Evolutionary conservation across 2,113 vertebrate genomes (phyloP).

Genomic region (Sebastes schlegelii): DNA sequence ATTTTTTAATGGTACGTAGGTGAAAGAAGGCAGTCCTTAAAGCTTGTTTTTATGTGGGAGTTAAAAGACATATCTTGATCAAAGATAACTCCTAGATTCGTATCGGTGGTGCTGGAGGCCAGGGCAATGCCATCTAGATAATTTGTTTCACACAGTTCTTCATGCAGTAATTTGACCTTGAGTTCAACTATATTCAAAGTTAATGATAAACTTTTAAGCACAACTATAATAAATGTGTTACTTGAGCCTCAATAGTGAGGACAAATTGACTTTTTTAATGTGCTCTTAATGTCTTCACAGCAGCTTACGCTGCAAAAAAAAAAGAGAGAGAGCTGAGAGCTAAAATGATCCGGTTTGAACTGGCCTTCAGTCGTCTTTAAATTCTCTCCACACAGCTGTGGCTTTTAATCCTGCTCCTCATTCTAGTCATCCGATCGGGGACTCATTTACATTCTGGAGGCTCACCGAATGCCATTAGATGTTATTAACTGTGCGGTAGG

Average conservation of each 20-base stretch:
- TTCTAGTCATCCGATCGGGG: slow-evolving; percentile 25
- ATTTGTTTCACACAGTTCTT: background rate
- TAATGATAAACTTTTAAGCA: background rate
- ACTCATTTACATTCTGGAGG: slow-evolving; percentile 32
- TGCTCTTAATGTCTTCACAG: background rate
- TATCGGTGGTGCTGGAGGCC: too few relatives aligned
- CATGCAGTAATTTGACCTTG: background rate
- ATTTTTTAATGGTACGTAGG: too few relatives aligned
- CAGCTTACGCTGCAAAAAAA: too few relatives aligned
- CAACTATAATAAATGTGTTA: background rate
- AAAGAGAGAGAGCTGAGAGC: background rate
- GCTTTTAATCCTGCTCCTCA: slow-evolving; percentile 12
- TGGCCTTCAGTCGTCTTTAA: background rate
- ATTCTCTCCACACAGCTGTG: slow-evolving; percentile 1
- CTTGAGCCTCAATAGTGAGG: background rate
- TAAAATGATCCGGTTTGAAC: background rate
- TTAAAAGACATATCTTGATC: too few relatives aligned
- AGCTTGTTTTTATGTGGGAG: too few relatives aligned
- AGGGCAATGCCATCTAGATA: too few relatives aligned
- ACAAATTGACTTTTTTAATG: background rate
- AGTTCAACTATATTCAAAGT: background rate
- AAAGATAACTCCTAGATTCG: too few relatives aligned
- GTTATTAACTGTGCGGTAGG: slow-evolving; percentile 5
- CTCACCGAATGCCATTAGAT: slow-evolving; percentile 13
- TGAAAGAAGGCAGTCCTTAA: too few relatives aligned